phyloP scores from a whole-genome alignment of 2,888 invertebrate species.

The Phoenoteleia sp. region DNA sequence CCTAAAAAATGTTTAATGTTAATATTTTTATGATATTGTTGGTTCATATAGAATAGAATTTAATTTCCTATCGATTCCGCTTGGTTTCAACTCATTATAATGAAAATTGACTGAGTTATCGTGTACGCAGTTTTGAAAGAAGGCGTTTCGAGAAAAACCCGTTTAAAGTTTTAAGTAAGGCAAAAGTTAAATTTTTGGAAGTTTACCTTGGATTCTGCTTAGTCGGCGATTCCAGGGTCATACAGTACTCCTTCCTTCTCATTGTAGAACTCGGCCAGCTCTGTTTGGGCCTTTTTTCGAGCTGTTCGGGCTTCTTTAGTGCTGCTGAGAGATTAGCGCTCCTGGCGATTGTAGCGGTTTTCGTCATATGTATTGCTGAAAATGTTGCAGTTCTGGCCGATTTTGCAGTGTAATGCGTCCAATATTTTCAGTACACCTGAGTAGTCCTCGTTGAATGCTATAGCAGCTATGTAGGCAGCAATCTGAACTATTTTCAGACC shows the following conservation, averaged over 20 bases:
- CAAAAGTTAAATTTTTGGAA: neutral
- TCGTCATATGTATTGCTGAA: too few relatives aligned
- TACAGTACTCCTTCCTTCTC: too few relatives aligned
- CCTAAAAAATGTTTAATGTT: too few relatives aligned
- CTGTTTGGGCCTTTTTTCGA: too few relatives aligned
- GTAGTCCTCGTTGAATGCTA: neutral
- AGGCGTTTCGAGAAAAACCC: neutral
- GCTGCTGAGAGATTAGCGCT: too few relatives aligned
- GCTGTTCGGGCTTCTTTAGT: too few relatives aligned
- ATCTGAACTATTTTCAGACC: conserved; percentile 9
- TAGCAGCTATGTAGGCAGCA: conserved; percentile 13
- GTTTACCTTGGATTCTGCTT: neutral
- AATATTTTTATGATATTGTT: neutral
- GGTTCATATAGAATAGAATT: neutral
- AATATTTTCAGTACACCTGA: neutral
- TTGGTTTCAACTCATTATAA: too few relatives aligned
- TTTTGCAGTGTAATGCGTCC: conserved; percentile 2
- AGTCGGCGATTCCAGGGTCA: too few relatives aligned
- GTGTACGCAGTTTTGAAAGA: neutral
- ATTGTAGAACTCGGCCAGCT: too few relatives aligned
- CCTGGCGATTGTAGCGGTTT: too few relatives aligned
- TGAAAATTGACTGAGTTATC: neutral
- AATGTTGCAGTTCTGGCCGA: neutral
- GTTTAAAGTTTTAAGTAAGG: neutral
- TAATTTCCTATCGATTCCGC: too few relatives aligned